Evolutionary conservation across 2,888 invertebrate species (phyloP).

Genomic region (Morpho achilles): DNA sequence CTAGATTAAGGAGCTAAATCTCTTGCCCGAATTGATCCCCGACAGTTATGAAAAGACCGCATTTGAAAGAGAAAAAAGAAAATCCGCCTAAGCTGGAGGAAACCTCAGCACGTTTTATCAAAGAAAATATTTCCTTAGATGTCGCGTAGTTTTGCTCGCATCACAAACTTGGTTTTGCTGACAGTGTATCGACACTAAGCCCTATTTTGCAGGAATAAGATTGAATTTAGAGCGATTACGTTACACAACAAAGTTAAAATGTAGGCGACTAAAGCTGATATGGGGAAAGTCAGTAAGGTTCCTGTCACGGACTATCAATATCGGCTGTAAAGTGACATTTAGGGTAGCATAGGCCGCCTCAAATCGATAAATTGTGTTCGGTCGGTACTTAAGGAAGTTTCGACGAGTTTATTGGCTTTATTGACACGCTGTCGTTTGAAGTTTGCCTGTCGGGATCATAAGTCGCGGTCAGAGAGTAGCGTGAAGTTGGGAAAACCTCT

Average conservation of each 20-base stretch:
- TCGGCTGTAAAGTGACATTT: constrained; percentile 68
- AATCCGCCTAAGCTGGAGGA: constrained; percentile 52
- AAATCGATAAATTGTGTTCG: constrained; percentile 72
- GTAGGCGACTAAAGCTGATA: constrained; percentile 35
- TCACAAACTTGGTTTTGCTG: constrained; percentile 34
- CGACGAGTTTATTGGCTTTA: constrained; percentile 64
- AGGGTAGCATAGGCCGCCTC: constrained; percentile 66
- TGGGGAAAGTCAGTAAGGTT: constrained; percentile 54
- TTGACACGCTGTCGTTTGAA: constrained; percentile 57
- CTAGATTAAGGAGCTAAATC: constrained; percentile 58
- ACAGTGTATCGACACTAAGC: constrained; percentile 16
- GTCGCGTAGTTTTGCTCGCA: constrained; percentile 51
- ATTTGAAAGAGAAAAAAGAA: constrained; percentile 50
- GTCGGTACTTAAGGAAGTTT: constrained; percentile 66
- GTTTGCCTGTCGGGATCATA: constrained; percentile 34
- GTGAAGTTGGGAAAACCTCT: not conserved
- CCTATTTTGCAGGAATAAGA: constrained; percentile 34
- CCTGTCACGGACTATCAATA: constrained; percentile 75
- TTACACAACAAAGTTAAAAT: constrained; percentile 16
- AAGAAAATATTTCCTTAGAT: constrained; percentile 65
- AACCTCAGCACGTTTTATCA: constrained; percentile 60
- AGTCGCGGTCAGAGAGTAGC: constrained; percentile 21
- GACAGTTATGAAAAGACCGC: constrained; percentile 72
- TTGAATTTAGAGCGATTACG: constrained; percentile 25
- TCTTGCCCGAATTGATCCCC: constrained; percentile 55